Base-by-base conservation (phyloP, 1,140 invertebrate species). In the Leguminivora glycinivorella region DNA sequence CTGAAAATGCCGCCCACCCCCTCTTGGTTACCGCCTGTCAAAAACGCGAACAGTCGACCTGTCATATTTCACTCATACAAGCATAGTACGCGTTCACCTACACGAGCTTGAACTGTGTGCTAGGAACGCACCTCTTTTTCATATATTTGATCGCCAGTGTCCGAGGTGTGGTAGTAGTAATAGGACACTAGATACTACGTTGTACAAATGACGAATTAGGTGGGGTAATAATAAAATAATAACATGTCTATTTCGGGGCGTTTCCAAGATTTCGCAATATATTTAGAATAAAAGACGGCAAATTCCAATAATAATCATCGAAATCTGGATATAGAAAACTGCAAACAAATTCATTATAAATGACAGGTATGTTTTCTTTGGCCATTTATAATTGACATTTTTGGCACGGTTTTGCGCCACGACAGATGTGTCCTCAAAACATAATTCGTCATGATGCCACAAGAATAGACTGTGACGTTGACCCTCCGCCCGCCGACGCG, bases 371-470 rank as follows among this genome's bases (percentile, higher is more conserved):
- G 40, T 24, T 38, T 68, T 38, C n/a, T 40, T 40, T 34, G 19
- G 17, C 24, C 67, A 47, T 40, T 25, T 47, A 68, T 40, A 38
- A 40, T 47, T 24, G 40, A 68, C 67, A 68, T 43, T 40, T 63
- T 68, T 68, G 67, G 67, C 40, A 68, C 40, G 19, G 34, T 19
- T 40, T 43, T n/a, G 26, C 34, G 38, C 22, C 22, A 22, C 22
- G 67, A 43, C 67, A 68, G 24, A 68, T 68, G 67, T 34, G 34
- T 40, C 34, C 40, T 68, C 67, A 68, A 68, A 68, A 63, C 58
- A 63, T 63, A 63, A 52, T 63, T 63, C 58, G 26, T 63, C 58
- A 29, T 34, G 58, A 19, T 29, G 58, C 26, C 7, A 14, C 58
- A 6, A 63, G 31, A 63, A 63, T 63, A 63, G 58, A 63, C n/a